Evolutionary conservation across 2,797 vertebrate genomes (phyloP).

Genomic region (Lagocephalus sceleratus): DNA sequence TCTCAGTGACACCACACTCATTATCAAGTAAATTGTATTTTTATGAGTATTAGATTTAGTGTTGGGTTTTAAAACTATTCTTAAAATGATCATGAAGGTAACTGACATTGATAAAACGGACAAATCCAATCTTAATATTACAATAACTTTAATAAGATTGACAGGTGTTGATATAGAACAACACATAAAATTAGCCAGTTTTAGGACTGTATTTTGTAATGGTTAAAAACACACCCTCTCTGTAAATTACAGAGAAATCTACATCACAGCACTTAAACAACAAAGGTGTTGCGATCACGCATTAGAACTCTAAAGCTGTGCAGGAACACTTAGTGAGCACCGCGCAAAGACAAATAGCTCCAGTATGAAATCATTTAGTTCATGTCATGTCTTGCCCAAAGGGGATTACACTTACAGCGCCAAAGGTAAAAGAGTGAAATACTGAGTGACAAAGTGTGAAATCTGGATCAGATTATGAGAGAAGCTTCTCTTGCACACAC

Average conservation of each 20-base stretch:
- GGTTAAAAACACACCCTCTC: neutral
- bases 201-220: too few relatives aligned
- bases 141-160: too few relatives aligned
- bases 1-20: too few relatives aligned
- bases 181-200: too few relatives aligned
- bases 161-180: too few relatives aligned
- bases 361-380: constrained; percentile 71
- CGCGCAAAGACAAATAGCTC: constrained; percentile 63
- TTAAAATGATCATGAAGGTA: too few relatives aligned
- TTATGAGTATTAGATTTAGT: too few relatives aligned
- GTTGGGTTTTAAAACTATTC: too few relatives aligned
- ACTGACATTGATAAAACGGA: too few relatives aligned
- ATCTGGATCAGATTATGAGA: constrained; percentile 70
- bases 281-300: constrained; percentile 22
- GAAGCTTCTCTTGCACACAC: constrained; percentile 42
- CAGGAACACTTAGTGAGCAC: constrained; percentile 13
- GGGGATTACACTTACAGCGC: constrained; percentile 62
- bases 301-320: constrained; percentile 1
- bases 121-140: too few relatives aligned
- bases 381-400: constrained; percentile 68
- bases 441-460: constrained; percentile 73
- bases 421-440: constrained; percentile 51
- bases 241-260: constrained; percentile 9
- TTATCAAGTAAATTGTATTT: too few relatives aligned
- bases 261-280: constrained; percentile 4